Evolutionary conservation across 92 coral and sea anemone species (phyloP).

Genomic region (Desmophyllum pertusum): DNA sequence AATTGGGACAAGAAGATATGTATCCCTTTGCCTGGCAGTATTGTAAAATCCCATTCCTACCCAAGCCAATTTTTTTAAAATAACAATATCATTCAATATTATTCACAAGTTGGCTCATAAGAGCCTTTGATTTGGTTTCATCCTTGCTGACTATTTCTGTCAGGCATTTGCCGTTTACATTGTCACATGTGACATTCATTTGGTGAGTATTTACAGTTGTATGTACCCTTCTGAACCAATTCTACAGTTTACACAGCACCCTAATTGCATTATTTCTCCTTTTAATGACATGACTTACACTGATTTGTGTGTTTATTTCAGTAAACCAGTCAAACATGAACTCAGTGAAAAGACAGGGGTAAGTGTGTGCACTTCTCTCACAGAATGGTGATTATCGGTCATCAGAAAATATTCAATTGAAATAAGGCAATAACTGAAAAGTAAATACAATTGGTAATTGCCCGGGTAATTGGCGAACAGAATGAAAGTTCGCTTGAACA

Average conservation of each 20-base stretch:
- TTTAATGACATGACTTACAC: background rate
- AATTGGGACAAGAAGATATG: no score
- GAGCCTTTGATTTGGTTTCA: no score
- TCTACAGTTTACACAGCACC: background rate
- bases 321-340: conserved; percentile 26
- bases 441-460: no score
- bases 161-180: background rate
- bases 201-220: conserved; percentile 2
- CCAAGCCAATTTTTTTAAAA: no score
- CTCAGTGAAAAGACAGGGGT: conserved; percentile 3
- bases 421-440: background rate
- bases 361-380: background rate
- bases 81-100: no score
- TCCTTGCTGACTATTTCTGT: background rate
- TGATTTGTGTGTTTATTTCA: conserved; percentile 21
- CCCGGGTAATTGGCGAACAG: no score
- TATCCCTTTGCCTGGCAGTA: no score
- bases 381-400: background rate
- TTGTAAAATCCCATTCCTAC: no score
- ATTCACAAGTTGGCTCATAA: no score
- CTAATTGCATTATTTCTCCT: background rate
- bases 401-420: background rate
- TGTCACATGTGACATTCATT: background rate
- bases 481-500: no score
- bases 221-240: background rate